These are phyloP conservation scores for Myzus persicae DNA, from an alignment of 1,140 invertebrate species.

Conservation along the genomic window DNA sequence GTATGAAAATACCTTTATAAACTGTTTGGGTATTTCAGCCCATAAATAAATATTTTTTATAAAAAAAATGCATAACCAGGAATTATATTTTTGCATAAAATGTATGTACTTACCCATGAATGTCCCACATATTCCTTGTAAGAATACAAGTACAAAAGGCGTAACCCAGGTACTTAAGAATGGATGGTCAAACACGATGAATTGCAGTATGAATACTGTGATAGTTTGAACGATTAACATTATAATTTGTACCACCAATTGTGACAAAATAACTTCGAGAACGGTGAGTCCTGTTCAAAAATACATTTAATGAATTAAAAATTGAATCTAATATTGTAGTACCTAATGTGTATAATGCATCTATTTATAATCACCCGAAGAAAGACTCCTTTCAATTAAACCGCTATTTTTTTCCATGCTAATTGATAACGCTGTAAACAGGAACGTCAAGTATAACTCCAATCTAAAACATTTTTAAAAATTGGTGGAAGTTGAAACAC, in stretches of 20 bases:
- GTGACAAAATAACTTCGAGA: slow-evolving; percentile 81
- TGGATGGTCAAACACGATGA: slow-evolving; percentile 66
- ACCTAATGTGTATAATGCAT: not conserved
- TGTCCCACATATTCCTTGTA: slow-evolving; percentile 70
- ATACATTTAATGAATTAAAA: not conserved
- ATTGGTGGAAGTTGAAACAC: not conserved
- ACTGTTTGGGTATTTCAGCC: not conserved
- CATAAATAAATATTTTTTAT: not conserved
- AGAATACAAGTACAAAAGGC: slow-evolving; percentile 66
- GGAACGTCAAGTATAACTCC: slow-evolving; percentile 61
- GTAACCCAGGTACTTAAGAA: slow-evolving; percentile 66
- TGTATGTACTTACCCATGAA: slow-evolving; percentile 62
- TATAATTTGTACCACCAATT: slow-evolving; percentile 81
- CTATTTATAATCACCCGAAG: slow-evolving; percentile 59
- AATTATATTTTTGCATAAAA: not conserved
- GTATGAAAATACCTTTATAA: not conserved
- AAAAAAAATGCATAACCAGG: not conserved
- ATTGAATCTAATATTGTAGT: too few species aligned
- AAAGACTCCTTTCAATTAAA: slow-evolving; percentile 60
- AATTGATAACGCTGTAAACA: slow-evolving; percentile 61
- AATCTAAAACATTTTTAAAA: slow-evolving; percentile 59
- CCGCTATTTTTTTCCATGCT: slow-evolving; percentile 61
- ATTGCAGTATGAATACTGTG: slow-evolving; percentile 78
- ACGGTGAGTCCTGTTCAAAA: slow-evolving; percentile 75
- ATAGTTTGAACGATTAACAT: slow-evolving; percentile 80